A percentile compares a stretch with the other conserved stretches of the same genome.
phyloP scores from a whole-genome alignment of 2,113 vertebrate genomes.

The Lepus timidus region DNA sequence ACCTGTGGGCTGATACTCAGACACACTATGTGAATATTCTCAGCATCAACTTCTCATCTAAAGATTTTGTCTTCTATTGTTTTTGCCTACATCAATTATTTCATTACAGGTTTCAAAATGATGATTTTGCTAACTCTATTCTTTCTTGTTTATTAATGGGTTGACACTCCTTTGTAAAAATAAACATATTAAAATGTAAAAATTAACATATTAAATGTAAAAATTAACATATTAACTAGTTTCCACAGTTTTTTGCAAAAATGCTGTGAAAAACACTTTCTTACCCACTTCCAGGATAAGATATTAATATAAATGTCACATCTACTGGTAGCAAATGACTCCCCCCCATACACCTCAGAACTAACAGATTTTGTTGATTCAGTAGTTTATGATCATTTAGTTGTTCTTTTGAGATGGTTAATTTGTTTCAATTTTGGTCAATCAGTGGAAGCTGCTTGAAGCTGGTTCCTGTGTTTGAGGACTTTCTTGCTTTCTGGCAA shows the following conservation, averaged over 20 bases:
- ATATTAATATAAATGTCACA: background rate
- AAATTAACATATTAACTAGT: background rate
- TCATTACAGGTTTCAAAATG: background rate
- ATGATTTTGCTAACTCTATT: slow-evolving; percentile 30
- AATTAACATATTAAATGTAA: background rate
- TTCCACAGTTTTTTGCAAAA: slow-evolving; percentile 38
- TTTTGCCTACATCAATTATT: background rate
- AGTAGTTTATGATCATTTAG: slow-evolving; percentile 13
- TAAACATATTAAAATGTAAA: background rate
- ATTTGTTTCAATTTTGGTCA: slow-evolving; percentile 32
- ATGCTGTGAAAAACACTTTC: slow-evolving; percentile 11
- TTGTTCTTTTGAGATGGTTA: slow-evolving; percentile 4
- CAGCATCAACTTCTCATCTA: background rate
- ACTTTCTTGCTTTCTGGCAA: slow-evolving; percentile 1
- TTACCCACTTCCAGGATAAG: slow-evolving; percentile 34
- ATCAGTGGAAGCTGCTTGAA: background rate
- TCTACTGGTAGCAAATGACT: background rate
- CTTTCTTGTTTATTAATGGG: slow-evolving; percentile 18
- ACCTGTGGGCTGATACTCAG: background rate
- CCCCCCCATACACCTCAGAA: background rate
- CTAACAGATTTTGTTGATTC: background rate
- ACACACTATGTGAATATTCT: background rate
- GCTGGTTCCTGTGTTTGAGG: background rate
- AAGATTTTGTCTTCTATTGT: background rate
- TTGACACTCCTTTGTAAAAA: background rate